Conservation (phyloP, 2,113 vertebrate species). For the Phyllostomus discolor region DNA sequence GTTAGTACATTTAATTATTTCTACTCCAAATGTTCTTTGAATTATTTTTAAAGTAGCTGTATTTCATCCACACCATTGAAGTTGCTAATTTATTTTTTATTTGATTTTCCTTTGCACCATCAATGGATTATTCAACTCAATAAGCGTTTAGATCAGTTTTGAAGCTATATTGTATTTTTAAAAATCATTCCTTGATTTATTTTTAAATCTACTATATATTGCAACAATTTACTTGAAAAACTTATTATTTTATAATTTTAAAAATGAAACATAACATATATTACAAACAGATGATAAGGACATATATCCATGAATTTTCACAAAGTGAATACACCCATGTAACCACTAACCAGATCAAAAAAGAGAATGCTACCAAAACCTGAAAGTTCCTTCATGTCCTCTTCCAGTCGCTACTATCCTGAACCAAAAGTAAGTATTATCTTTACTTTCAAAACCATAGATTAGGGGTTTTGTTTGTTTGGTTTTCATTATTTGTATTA, state of each 20-base stretch:
- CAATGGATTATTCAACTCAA: neutral
- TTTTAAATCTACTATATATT: neutral
- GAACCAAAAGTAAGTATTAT: neutral
- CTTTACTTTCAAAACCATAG: neutral
- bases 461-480: neutral
- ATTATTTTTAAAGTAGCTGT: no score
- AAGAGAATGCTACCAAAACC: neutral
- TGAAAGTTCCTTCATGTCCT: neutral
- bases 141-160: conserved; percentile 25
- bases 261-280: neutral
- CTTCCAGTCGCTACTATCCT: neutral
- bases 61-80: neutral
- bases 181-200: conserved; percentile 3
- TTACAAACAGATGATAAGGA: neutral
- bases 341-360: neutral
- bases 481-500: neutral
- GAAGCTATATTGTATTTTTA: neutral
- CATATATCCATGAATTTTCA: neutral
- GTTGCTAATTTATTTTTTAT: neutral
- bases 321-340: neutral
- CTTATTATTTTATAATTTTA: neutral
- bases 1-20: conserved; percentile 18
- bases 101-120: conserved; percentile 2
- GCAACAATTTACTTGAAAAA: neutral
- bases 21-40: neutral